Evolutionary conservation across 2,113 vertebrate species (phyloP).

Genomic region (Orientallactaga bullata): DNA sequence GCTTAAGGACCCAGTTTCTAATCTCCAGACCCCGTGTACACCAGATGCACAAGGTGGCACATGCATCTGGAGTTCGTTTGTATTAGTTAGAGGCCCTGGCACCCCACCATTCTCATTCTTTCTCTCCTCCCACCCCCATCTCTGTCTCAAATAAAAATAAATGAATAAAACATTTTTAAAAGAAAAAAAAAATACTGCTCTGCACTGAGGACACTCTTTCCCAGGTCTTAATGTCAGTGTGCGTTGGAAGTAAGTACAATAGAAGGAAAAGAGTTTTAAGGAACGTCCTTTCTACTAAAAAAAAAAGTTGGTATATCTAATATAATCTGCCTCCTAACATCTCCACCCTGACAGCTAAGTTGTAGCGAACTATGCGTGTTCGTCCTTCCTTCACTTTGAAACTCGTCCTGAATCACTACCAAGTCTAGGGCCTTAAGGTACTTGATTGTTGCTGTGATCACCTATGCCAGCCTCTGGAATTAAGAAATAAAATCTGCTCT

Average conservation of each 20-base stretch:
- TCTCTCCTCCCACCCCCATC: too few relatives aligned
- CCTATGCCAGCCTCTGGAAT: background rate
- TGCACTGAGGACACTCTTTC: background rate
- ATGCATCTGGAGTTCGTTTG: too few relatives aligned
- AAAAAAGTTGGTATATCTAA: background rate
- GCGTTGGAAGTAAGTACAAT: conserved; percentile 25
- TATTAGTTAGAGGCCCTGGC: too few relatives aligned
- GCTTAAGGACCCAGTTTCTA: too few relatives aligned
- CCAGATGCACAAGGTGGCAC: too few relatives aligned
- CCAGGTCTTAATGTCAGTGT: background rate
- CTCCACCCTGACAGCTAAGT: background rate
- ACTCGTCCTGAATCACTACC: background rate
- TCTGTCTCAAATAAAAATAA: too few relatives aligned
- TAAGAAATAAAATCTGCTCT: conserved; percentile 32
- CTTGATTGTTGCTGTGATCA: background rate
- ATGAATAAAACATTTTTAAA: too few relatives aligned
- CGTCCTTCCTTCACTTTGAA: conserved; percentile 37
- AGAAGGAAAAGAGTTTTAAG: conserved; percentile 6
- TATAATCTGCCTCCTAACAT: conserved; percentile 15
- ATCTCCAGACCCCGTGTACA: too few relatives aligned
- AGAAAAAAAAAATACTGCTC: background rate
- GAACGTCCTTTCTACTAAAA: background rate
- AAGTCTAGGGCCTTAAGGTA: background rate
- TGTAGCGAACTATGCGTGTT: background rate
- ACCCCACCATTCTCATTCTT: too few relatives aligned